phyloP scores from a whole-genome alignment of 2,888 invertebrate species.

The Agrochola circellaris region DNA sequence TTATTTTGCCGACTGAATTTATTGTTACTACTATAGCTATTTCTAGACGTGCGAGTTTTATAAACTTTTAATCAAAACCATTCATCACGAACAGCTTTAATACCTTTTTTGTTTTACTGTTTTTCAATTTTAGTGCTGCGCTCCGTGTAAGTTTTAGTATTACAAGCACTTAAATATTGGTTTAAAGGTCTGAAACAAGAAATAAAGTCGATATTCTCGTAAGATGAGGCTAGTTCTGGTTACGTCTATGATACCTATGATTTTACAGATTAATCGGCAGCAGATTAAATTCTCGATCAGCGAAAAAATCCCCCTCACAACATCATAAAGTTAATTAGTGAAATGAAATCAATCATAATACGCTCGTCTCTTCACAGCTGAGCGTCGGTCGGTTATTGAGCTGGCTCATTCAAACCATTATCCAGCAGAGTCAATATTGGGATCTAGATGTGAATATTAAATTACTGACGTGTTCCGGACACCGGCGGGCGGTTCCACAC shows the following conservation, averaged over 20 bases:
- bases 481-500: conserved; percentile 66
- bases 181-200: not conserved
- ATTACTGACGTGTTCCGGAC: conserved; percentile 71
- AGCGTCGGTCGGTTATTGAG: conserved; percentile 33
- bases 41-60: conserved; percentile 48
- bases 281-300: not conserved
- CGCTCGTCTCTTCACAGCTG: conserved; percentile 23
- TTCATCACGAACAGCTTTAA: conserved; percentile 49
- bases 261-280: not conserved
- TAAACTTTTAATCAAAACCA: conserved; percentile 60
- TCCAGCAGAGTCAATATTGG: conserved; percentile 62
- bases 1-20: conserved; percentile 53
- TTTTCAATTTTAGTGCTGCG: conserved; percentile 36
- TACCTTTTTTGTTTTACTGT: conserved; percentile 29
- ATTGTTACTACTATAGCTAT: conserved; percentile 47
- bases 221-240: not conserved
- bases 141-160: conserved; percentile 7
- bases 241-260: not conserved
- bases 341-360: conserved; percentile 47
- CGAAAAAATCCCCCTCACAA: not conserved
- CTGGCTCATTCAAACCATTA: conserved; percentile 53
- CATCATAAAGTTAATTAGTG: conserved; percentile 38
- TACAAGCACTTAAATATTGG: not conserved
- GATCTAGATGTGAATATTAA: conserved; percentile 78
- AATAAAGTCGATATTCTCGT: not conserved